A percentile compares a stretch with the other conserved stretches of the same genome.
phyloP scores from a whole-genome alignment of 2,797 vertebrate genomes.

The Amblyopsis hoosieri region DNA sequence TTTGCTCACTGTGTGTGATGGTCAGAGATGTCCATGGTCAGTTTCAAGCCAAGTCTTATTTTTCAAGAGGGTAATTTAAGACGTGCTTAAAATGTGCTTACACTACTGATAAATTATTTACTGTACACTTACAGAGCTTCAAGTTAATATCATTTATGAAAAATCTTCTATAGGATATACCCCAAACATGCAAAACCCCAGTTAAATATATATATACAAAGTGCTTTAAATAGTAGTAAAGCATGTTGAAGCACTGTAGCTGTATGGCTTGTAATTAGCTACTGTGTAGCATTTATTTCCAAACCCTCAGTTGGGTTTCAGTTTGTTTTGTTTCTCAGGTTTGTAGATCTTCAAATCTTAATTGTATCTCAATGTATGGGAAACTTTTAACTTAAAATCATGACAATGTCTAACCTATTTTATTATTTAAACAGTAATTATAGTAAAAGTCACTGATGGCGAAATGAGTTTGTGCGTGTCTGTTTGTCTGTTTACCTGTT shows the following conservation, averaged over 20 bases:
- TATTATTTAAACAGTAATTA: conserved; percentile 91
- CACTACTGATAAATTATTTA: conserved; percentile 24
- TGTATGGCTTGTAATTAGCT: conserved; percentile 68
- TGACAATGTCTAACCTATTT: conserved; percentile 84
- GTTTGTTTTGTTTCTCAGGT: conserved; percentile 70
- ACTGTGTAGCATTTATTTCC: conserved; percentile 82
- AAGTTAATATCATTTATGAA: conserved; percentile 31
- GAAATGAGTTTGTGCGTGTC: conserved; percentile 14
- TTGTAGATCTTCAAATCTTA: conserved; percentile 67
- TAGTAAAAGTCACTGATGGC: conserved; percentile 68
- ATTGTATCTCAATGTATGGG: conserved; percentile 80
- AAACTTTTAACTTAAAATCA: conserved; percentile 64
- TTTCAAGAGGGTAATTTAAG: no score
- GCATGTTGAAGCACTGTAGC: conserved; percentile 30
- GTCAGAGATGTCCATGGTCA: no score
- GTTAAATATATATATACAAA: conserved; percentile 21
- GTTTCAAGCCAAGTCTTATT: no score
- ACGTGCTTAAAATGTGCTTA: conserved; percentile 22
- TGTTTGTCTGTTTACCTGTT: conserved; percentile 2
- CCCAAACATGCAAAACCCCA: conserved; percentile 26
- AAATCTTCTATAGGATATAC: conserved; percentile 32
- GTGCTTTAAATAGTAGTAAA: neutral
- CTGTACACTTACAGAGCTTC: conserved; percentile 30
- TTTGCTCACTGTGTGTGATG: no score
- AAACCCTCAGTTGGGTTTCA: conserved; percentile 56